Conservation (phyloP, 1,140 invertebrate species). For the Aphidius gifuensis region DNA sequence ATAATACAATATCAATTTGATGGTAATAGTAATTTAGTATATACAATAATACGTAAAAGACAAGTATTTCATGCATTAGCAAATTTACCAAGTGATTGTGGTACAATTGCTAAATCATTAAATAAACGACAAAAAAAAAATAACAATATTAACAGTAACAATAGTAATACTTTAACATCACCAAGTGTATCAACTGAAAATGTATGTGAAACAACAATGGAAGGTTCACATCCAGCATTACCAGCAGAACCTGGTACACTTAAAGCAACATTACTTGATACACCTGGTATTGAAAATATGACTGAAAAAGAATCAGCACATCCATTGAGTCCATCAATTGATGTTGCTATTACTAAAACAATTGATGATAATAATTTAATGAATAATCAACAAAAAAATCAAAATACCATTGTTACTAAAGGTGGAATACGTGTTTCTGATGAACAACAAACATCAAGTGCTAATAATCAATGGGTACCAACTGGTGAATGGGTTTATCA, state of each 20-base stretch:
- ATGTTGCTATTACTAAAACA: slow-evolving; percentile 34
- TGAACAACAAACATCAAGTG: slow-evolving; percentile 36
- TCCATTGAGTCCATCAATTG: slow-evolving; percentile 56
- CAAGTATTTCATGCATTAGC: slow-evolving; percentile 96
- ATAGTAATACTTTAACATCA: slow-evolving; percentile 30
- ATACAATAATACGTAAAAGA: slow-evolving; percentile 97
- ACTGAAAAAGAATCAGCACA: slow-evolving; percentile 91
- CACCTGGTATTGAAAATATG: slow-evolving; percentile 88
- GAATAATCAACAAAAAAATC: slow-evolving; percentile 26
- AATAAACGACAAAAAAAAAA: slow-evolving; percentile 63
- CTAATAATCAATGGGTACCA: slow-evolving; percentile 69
- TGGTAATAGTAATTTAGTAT: slow-evolving; percentile 97
- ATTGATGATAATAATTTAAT: slow-evolving; percentile 27
- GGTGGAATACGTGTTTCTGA: slow-evolving; percentile 51
- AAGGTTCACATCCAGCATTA: slow-evolving; percentile 78
- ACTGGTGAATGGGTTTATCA: slow-evolving; percentile 91
- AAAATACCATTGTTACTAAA: slow-evolving; percentile 43
- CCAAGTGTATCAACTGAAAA: slow-evolving; percentile 51
- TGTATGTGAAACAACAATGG: slow-evolving; percentile 68
- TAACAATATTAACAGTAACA: too few species aligned
- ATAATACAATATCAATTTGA: slow-evolving; percentile 99
- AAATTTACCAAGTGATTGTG: slow-evolving; percentile 91
- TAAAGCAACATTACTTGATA: slow-evolving; percentile 85
- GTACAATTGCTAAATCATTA: slow-evolving; percentile 81
- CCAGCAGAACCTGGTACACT: slow-evolving; percentile 88